Percentiles rank a stretch among this genome's conserved stretches.
Evolutionary conservation across 1,140 invertebrate genomes (phyloP).

Genomic region (Heterodera carotae): DNA sequence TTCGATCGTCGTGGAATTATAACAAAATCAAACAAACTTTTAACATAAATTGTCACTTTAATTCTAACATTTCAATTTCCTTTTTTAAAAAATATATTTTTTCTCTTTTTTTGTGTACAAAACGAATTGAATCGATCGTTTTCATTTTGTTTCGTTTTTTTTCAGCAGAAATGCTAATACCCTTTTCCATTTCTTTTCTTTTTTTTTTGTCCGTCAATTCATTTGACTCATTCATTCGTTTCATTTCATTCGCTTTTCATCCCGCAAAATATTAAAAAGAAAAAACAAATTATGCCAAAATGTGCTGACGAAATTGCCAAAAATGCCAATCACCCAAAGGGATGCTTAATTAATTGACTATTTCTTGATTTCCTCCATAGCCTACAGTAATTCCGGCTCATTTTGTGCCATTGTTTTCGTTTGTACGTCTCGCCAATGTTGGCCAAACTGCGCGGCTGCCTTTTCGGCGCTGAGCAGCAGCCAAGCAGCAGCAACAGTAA

Average conservation of each 20-base stretch:
- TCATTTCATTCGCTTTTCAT: slow-evolving; percentile 3
- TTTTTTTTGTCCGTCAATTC: no score
- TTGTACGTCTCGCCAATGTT: neutral
- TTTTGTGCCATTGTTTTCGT: neutral
- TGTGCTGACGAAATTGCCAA: slow-evolving; percentile 5
- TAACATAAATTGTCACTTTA: no score
- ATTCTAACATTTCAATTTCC: no score
- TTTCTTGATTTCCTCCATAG: neutral
- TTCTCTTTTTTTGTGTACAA: no score
- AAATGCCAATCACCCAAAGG: neutral
- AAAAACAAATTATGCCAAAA: no score
- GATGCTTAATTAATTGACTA: neutral
- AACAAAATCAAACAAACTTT: no score
- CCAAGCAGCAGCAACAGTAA: neutral
- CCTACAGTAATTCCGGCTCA: neutral
- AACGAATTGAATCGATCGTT: no score
- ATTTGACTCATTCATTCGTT: slow-evolving; percentile 13
- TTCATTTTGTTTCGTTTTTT: no score
- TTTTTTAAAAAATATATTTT: no score
- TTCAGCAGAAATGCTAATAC: no score
- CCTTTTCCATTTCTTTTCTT: no score
- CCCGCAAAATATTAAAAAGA: neutral
- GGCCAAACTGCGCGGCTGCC: neutral
- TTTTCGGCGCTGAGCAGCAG: neutral
- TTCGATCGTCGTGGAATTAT: no score